These are phyloP conservation scores for Elgaria multicarinata DNA, from an alignment of 2,113 vertebrate species.

Conservation along the genomic window DNA sequence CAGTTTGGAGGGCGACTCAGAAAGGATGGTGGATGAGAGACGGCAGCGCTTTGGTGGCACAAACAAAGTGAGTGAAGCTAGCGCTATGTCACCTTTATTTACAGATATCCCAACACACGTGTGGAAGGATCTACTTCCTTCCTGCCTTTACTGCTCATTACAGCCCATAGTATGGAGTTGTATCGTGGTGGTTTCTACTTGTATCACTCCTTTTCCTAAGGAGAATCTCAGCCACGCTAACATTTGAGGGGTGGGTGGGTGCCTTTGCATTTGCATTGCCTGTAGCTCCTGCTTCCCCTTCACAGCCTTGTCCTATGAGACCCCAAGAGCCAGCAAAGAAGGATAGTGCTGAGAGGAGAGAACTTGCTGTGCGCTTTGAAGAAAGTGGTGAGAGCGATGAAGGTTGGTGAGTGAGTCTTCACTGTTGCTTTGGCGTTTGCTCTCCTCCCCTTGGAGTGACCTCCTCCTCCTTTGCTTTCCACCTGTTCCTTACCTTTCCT, in stretches of 20 bases:
- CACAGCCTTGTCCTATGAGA: not conserved
- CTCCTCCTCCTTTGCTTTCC: not conserved
- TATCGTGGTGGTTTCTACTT: too few species aligned
- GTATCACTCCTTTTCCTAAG: not conserved
- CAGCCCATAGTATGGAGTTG: not conserved
- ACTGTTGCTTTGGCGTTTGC: not conserved
- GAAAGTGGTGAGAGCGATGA: conserved; percentile 73
- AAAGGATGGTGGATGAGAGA: rapidly evolving
- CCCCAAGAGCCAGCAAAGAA: conserved; percentile 44
- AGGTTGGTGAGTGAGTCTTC: conserved; percentile 73
- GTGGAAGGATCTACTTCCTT: not conserved
- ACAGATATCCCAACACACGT: not conserved
- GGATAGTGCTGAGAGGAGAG: not conserved
- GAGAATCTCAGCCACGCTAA: not conserved
- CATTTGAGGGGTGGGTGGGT: not conserved
- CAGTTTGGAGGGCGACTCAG: conserved; percentile 23
- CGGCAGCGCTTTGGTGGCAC: not conserved
- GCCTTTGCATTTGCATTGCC: not conserved
- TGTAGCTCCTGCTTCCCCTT: not conserved
- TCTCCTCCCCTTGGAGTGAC: too few species aligned
- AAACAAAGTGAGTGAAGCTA: conserved; percentile 6
- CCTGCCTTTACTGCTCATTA: not conserved
- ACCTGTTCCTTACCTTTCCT: not conserved
- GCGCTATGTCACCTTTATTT: not conserved
- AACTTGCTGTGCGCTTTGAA: conserved; percentile 9